phyloP scores from a whole-genome alignment of 2,113 vertebrate genomes.

The Amphilophus citrinellus region DNA sequence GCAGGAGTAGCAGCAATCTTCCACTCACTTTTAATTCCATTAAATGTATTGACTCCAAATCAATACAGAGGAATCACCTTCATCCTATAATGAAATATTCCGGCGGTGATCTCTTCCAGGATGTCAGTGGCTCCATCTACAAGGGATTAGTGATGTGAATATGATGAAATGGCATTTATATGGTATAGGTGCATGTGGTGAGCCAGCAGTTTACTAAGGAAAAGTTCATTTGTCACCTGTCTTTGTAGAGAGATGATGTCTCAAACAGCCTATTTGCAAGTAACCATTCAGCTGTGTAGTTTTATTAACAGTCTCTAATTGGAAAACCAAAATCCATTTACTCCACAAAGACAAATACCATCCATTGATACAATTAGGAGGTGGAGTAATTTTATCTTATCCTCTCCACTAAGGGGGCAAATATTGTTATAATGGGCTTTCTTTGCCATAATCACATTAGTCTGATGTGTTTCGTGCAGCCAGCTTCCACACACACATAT shows the following conservation, averaged over 20 bases:
- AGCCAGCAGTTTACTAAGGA: background rate
- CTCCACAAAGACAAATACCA: constrained; percentile 42
- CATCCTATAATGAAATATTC: background rate
- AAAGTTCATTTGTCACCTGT: background rate
- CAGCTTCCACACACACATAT: background rate
- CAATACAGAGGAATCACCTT: background rate
- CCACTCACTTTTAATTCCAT: no score
- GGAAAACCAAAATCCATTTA: constrained; percentile 53
- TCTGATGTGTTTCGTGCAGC: background rate
- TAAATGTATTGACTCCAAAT: background rate
- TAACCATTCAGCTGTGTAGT: background rate
- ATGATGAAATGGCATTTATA: background rate
- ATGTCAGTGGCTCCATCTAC: background rate
- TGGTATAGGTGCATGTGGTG: background rate
- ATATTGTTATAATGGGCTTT: background rate
- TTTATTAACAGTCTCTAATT: constrained; percentile 50
- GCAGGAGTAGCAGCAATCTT: no score
- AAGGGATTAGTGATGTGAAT: background rate
- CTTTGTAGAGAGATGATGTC: background rate
- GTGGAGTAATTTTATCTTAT: constrained; percentile 32
- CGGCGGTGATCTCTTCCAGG: background rate
- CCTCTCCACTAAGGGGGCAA: background rate
- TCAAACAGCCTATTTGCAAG: constrained; percentile 7
- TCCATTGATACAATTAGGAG: constrained; percentile 43
- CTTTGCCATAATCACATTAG: constrained; percentile 30